Percentiles rank a stretch among this genome's conserved stretches.
These are phyloP conservation scores for Scaptomyza caliginosa DNA, from an alignment of 2,888 invertebrate species.

Conservation along the genomic window DNA sequence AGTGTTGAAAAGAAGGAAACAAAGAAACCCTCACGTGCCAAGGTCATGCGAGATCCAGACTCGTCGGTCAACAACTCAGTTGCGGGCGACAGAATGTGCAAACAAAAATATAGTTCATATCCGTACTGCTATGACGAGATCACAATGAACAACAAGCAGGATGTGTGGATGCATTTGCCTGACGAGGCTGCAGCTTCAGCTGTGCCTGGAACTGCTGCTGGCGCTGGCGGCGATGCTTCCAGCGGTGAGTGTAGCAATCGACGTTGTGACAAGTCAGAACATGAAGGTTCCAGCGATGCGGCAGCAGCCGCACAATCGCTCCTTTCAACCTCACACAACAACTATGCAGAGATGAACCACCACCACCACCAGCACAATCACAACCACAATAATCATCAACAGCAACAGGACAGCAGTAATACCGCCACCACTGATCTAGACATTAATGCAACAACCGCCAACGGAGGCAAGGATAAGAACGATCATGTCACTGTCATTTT, in stretches of 20 bases:
- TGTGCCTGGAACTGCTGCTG: constrained; percentile 30
- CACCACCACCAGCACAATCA: constrained; percentile 71
- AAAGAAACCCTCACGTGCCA: constrained; percentile 86
- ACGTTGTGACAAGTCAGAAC: constrained; percentile 57
- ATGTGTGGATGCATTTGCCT: constrained; percentile 84
- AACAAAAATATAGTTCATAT: constrained; percentile 94
- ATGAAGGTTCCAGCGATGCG: constrained; percentile 60
- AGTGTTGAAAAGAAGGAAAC: constrained; percentile 88
- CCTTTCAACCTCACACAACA: constrained; percentile 81
- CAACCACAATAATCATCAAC: constrained; percentile 67
- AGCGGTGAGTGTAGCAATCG: constrained; percentile 46
- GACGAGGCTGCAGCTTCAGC: constrained; percentile 44
- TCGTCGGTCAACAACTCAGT: constrained; percentile 82
- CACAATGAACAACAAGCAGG: constrained; percentile 89
- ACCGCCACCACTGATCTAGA: constrained; percentile 82
- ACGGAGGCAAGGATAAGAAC: constrained; percentile 83
- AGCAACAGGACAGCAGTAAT: constrained; percentile 75
- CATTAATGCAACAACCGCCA: constrained; percentile 61
- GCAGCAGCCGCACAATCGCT: constrained; percentile 81
- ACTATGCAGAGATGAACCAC: constrained; percentile 81
- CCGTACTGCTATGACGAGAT: constrained; percentile 95
- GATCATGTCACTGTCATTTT: constrained; percentile 92
- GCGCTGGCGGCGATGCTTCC: constrained; percentile 65
- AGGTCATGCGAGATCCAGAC: constrained; percentile 89
- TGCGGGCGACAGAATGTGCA: constrained; percentile 88